Base-by-base conservation (phyloP, 2,888 invertebrate genomes). In the Athalia circularis region DNA sequence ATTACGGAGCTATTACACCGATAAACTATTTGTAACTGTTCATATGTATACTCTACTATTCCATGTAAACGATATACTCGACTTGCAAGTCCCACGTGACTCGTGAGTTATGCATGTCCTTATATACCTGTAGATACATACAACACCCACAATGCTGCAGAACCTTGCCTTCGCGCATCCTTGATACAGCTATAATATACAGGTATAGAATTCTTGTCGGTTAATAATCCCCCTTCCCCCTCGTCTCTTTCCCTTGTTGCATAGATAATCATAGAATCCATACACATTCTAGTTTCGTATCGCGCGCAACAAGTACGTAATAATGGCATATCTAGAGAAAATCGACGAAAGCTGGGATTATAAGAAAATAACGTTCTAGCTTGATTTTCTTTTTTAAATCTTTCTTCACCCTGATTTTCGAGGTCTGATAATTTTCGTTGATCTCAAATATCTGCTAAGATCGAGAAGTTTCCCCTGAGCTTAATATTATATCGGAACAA, bases 11-110 rank as follows among this genome's bases (percentile, higher is more conserved):
- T 61, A 5, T 13, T 62, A 61, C 62, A 48, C 75, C 62, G 47
- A 75, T 75, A 75, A 75, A 75, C 75, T 45, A 62, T 75, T 3
- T 50, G 47, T 50, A 45, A 57, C 54, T 45, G n/a, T 59, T 62
- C 61, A 47, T 45, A 61, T n/a, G 62, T 50, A 47, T 13, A 62
- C 50, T 72, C 59, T 45, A 15, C n/a, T n/a, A 11, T 2, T 54
- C 54, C n/a, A 8, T 54, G 9, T 54, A 29, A 29, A 29, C 29
- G 29, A 29, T 29, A 29, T 29, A 29, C 29, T 29, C 29, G 29
- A 29, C 54, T n/a, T n/a, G 8, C 54, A 11, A 62, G 11, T 15
- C 13, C 59, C 15, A 13, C 50, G 62, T 11, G 62, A 75, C 62
- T 64, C 75, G 6, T 64, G 75, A 75, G 64, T 75, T 75, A 75